Evolutionary conservation across 2,888 invertebrate genomes (phyloP).

Genomic region (Ophonus ardosiacus): DNA sequence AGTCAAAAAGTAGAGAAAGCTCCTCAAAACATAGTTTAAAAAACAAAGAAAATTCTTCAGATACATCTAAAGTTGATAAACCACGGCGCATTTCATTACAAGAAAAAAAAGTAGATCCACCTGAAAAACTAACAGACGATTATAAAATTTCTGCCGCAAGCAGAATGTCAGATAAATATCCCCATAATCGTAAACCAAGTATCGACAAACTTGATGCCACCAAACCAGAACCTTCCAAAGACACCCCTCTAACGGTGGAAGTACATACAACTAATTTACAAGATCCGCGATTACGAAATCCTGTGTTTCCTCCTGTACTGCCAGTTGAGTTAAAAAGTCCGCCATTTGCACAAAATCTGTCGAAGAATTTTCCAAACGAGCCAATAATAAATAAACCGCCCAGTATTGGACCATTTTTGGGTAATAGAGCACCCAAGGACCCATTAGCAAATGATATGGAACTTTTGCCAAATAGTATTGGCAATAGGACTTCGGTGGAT

Average conservation of each 20-base stretch:
- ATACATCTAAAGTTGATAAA: background rate
- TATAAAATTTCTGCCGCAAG: background rate
- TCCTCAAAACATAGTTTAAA: background rate
- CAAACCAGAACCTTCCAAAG: background rate
- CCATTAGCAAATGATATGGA: conserved; percentile 17
- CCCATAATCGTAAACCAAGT: conserved; percentile 57
- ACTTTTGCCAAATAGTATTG: no score
- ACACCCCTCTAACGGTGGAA: background rate
- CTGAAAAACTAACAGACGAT: background rate
- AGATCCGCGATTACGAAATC: conserved; percentile 47
- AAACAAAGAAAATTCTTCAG: conserved; percentile 1
- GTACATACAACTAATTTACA: conserved; percentile 45
- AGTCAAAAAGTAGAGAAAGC: background rate
- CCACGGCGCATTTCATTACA: background rate
- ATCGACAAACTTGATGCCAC: no score
- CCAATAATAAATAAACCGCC: background rate
- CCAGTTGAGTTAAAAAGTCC: background rate
- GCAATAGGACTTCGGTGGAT: background rate
- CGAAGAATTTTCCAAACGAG: background rate
- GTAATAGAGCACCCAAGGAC: conserved; percentile 50
- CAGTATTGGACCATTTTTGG: background rate
- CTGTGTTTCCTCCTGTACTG: background rate
- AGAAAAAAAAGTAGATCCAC: conserved; percentile 6
- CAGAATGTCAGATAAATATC: conserved; percentile 59
- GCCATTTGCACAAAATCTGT: background rate